A percentile compares a stretch with the other conserved stretches of the same genome.
Conservation (phyloP, 2,113 vertebrate genomes). For the Emydura subglobosa region DNA sequence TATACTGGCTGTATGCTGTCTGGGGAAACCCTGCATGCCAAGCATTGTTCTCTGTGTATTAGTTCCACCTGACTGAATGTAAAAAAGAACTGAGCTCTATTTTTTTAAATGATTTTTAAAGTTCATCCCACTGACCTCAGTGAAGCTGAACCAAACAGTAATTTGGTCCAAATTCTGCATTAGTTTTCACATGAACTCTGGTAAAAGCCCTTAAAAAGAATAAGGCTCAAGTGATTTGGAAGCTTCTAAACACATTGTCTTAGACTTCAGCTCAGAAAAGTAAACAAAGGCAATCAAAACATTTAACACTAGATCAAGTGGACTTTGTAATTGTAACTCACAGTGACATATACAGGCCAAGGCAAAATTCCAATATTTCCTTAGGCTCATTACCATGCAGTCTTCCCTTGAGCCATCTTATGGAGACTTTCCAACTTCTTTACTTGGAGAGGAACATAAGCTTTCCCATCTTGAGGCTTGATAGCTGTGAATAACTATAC, state of each 20-base stretch:
- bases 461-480: not conserved
- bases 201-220: not conserved
- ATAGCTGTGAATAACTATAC: not conserved
- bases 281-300: conserved; percentile 20
- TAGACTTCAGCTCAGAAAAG: conserved; percentile 9
- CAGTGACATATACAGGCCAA: not conserved
- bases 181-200: conserved; percentile 37
- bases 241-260: conserved; percentile 35
- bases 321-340: not conserved
- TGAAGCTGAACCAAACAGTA: not conserved
- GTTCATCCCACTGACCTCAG: not conserved
- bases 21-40: not conserved
- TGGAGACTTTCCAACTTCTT: not conserved
- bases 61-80: not conserved
- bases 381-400: not conserved
- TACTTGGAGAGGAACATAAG: not conserved
- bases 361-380: not conserved
- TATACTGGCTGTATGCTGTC: not conserved
- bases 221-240: not conserved
- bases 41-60: not conserved
- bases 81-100: not conserved
- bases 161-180: not conserved
- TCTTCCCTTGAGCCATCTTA: not conserved
- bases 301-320: not conserved
- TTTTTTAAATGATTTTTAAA: not conserved